A percentile compares a stretch with the other conserved stretches of the same genome.
Conservation (phyloP, 1,140 invertebrate genomes). For the Ruditapes philippinarum region DNA sequence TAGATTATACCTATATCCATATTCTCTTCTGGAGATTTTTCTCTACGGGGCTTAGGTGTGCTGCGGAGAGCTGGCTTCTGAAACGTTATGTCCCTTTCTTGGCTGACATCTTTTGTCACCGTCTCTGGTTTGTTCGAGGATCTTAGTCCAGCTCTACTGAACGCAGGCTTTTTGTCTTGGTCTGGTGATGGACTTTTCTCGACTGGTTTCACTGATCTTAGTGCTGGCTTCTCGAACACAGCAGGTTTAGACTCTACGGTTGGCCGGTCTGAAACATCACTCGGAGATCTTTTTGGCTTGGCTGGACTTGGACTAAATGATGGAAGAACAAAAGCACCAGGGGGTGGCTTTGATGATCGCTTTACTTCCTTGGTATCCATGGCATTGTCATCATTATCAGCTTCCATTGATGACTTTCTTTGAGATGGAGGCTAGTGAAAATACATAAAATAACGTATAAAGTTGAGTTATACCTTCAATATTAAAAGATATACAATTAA, state of each 20-base stretch:
- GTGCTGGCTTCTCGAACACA: slow-evolving; percentile 45
- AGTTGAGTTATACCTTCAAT: too few relatives aligned
- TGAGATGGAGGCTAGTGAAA: slow-evolving; percentile 61
- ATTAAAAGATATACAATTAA: too few relatives aligned
- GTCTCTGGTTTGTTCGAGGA: neutral
- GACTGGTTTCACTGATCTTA: slow-evolving; percentile 45
- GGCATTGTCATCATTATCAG: slow-evolving; percentile 13
- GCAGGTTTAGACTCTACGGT: neutral
- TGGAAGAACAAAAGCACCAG: slow-evolving; percentile 57
- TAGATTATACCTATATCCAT: slow-evolving; percentile 49
- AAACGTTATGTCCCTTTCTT: slow-evolving; percentile 46
- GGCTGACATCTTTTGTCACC: neutral
- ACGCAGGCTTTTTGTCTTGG: neutral
- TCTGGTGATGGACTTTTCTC: slow-evolving; percentile 29
- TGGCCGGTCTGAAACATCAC: neutral
- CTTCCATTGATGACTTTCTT: neutral
- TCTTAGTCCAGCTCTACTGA: neutral
- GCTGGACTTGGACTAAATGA: neutral
- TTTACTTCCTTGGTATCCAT: slow-evolving; percentile 28
- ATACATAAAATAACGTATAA: too few relatives aligned
- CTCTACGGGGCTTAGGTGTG: neutral
- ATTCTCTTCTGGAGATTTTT: slow-evolving; percentile 25
- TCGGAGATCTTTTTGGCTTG: neutral
- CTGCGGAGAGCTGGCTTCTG: slow-evolving; percentile 18
- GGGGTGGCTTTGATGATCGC: slow-evolving; percentile 52